Base-by-base conservation (phyloP, 2,113 vertebrate species). In the Macroglossus sobrinus region DNA sequence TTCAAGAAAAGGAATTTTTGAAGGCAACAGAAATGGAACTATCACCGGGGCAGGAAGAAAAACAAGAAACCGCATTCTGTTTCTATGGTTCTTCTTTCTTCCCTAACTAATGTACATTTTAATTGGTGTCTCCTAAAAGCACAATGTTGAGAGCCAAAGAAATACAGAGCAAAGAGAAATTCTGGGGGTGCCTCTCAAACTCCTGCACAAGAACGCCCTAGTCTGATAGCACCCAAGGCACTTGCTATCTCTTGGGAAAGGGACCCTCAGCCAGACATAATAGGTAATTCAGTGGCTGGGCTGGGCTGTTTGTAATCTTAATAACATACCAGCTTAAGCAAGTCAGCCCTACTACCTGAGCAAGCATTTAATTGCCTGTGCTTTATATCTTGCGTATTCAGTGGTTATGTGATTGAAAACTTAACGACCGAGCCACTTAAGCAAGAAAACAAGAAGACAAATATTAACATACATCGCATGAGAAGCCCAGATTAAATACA, bases 321-420 rank as follows among this genome's bases (percentile, higher is more conserved):
- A 95, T 90, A 96, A 95, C 76, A 95, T 50, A 93, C n/a, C 84
- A 85, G 88, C 95, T 98, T 98, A 97, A 98, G 98, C 98, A 97
- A 97, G 93, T 87, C 96, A 95, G 96, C 91, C 96, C 92, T 93
- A 75, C 92, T 63, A 97, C 94, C 97, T 98, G 79, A 92, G 97
- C 86, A 97, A 97, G 97, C 96, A 94, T 96, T 98, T 98, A 98
- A 98, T 96, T 98, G 98, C 85, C 96, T 98, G 68, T 95, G 96
- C 96, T 98, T 98, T 98, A 80, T 98, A 96, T 97, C 94, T 97
- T 95, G 75, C 95, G 97, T 98, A 98, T 98, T 98, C 98, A 98
- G 97, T 95, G 97, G 69, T 74, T 94, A 81, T 81, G 69, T 94
- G 88, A 96, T 97, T 97, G 97, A 97, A 98, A 97, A 97, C 71